Conservation (phyloP, 2,888 invertebrate genomes). For the Cosmorhoe ocellata region DNA sequence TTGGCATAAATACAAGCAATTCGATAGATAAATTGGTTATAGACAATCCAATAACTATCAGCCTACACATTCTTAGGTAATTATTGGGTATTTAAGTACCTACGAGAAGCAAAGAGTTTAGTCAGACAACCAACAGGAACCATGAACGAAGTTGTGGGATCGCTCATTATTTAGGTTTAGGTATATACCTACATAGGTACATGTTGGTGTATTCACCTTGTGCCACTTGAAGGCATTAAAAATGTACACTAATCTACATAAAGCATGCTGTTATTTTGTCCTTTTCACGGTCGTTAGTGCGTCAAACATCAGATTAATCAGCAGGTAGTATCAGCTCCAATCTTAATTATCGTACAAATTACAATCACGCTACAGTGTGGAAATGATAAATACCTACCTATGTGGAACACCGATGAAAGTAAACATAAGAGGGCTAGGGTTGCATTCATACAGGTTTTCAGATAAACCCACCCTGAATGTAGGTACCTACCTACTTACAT, state of each 20-base stretch:
- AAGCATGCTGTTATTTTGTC: constrained; percentile 11
- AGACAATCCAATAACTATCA: no score
- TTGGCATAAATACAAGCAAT: no score
- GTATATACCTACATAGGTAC: no score
- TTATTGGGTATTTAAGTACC: no score
- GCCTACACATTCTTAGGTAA: no score
- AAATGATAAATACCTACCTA: constrained; percentile 19
- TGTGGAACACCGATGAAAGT: background rate
- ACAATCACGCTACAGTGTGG: constrained; percentile 11
- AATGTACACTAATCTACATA: constrained; percentile 10
- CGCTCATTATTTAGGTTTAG: no score
- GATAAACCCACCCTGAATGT: background rate
- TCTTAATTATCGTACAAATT: constrained; percentile 22
- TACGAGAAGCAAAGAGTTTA: no score
- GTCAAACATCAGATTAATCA: constrained; percentile 27
- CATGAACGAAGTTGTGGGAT: no score
- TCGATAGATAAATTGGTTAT: no score
- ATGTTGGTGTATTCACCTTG: constrained; percentile 3
- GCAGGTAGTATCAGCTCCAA: constrained; percentile 17
- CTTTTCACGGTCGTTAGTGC: constrained; percentile 24
- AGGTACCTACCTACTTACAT: no score
- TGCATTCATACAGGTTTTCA: background rate
- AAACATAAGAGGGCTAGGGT: background rate
- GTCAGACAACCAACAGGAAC: no score
- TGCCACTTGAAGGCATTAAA: constrained; percentile 1